Evolutionary conservation across 2,113 vertebrate species (phyloP).

Genomic region (Oryzias javanicus): DNA sequence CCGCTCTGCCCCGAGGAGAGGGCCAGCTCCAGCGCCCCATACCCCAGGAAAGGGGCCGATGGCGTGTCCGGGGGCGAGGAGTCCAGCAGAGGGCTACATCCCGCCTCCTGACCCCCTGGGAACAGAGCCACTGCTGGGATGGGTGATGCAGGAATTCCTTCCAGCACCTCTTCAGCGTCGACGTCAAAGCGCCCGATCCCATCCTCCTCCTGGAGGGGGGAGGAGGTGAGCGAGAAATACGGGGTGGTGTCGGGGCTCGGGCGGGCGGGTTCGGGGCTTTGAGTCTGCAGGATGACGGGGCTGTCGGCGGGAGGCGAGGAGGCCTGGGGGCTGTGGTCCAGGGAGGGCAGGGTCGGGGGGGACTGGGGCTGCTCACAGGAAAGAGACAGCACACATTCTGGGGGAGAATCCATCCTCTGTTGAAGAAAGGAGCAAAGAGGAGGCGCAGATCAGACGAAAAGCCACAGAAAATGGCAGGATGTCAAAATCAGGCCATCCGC

Average conservation of each 20-base stretch:
- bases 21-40: slow-evolving; percentile 75
- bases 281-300: slow-evolving; percentile 43
- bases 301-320: slow-evolving; percentile 53
- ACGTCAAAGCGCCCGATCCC: slow-evolving; percentile 38
- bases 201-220: slow-evolving; percentile 49
- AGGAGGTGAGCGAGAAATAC: slow-evolving; percentile 69
- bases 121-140: slow-evolving; percentile 74
- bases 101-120: slow-evolving; percentile 61
- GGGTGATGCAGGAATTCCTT: slow-evolving; percentile 66
- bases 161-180: slow-evolving; percentile 58
- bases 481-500: too few relatives aligned
- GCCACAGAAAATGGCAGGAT: slow-evolving; percentile 2
- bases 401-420: slow-evolving; percentile 81
- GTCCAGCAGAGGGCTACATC: slow-evolving; percentile 65
- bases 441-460: slow-evolving; percentile 12
- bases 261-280: slow-evolving; percentile 64
- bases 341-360: slow-evolving; percentile 71
- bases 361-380: slow-evolving; percentile 75
- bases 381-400: slow-evolving; percentile 78
- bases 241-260: slow-evolving; percentile 59
- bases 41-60: slow-evolving; percentile 62
- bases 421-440: slow-evolving; percentile 19
- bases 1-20: slow-evolving; percentile 69
- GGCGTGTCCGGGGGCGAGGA: slow-evolving; percentile 67
- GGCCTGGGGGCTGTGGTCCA: slow-evolving; percentile 76